Evolutionary conservation across 1,140 invertebrate genomes (phyloP).

Genomic region (Portunus trituberculatus): DNA sequence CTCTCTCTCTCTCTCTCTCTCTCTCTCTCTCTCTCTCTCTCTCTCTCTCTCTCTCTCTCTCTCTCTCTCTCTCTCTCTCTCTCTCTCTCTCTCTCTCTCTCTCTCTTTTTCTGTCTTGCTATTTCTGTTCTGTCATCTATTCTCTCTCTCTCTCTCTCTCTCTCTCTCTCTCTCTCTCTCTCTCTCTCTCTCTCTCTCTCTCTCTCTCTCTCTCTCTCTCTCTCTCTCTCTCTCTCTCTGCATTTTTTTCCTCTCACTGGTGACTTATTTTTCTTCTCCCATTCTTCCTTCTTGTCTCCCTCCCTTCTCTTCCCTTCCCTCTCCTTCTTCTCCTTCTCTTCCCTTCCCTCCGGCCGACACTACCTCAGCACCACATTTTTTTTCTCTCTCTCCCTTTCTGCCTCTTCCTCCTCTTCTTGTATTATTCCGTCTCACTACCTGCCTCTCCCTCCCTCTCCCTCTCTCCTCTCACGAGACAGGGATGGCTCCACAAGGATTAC

Average conservation of each 20-base stretch:
- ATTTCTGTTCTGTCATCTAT: too few species aligned
- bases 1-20: neutral
- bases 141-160: conserved; percentile 17
- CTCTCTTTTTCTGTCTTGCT: neutral
- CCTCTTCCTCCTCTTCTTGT: neutral
- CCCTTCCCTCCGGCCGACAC: neutral
- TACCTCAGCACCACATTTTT: neutral
- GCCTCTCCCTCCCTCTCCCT: neutral
- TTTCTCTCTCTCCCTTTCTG: neutral
- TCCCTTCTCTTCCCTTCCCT: neutral
- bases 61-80: neutral
- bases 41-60: neutral
- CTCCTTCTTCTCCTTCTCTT: neutral
- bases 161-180: neutral
- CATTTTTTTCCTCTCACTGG: neutral
- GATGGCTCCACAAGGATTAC: neutral
- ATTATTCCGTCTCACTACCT: neutral
- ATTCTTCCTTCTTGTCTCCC: neutral
- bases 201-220: neutral
- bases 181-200: neutral
- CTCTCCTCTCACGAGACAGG: neutral
- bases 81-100: neutral
- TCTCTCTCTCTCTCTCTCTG: neutral
- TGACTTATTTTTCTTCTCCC: neutral
- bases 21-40: neutral